These are phyloP conservation scores for Alloscopus bannaensis DNA, from an alignment of 2,888 invertebrate genomes.

Conservation along the genomic window DNA sequence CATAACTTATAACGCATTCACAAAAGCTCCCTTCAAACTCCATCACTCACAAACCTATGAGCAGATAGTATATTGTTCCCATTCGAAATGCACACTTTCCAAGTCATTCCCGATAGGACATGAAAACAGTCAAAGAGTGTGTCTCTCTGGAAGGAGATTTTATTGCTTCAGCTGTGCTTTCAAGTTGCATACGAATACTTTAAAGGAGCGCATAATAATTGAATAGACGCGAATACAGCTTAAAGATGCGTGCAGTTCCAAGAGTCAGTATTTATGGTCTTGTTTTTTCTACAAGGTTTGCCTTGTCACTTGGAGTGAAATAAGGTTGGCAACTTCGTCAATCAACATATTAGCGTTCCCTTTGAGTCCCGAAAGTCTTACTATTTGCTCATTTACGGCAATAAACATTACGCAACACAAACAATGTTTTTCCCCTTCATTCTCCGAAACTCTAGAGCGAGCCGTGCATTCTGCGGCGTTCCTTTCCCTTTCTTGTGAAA, in stretches of 20 bases:
- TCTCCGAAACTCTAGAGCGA: neutral
- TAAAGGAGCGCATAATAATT: too few relatives aligned
- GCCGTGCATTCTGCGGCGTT: neutral
- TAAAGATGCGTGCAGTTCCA: too few relatives aligned
- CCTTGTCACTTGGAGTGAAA: conserved; percentile 15
- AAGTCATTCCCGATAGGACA: too few relatives aligned
- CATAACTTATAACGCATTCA: too few relatives aligned
- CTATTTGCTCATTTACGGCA: conserved; percentile 58
- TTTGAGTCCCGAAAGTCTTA: conserved; percentile 11
- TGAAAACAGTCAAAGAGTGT: too few relatives aligned
- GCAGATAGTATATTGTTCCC: too few relatives aligned
- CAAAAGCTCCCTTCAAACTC: too few relatives aligned
- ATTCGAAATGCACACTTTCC: too few relatives aligned
- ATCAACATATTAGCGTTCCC: conserved; percentile 45
- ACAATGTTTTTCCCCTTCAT: conserved; percentile 23
- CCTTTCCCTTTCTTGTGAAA: conserved; percentile 20
- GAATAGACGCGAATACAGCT: too few relatives aligned
- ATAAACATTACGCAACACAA: conserved; percentile 62
- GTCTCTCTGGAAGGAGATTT: too few relatives aligned
- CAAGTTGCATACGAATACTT: neutral
- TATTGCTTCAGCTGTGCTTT: conserved; percentile 18
- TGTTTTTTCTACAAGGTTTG: neutral
- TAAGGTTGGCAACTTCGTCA: conserved; percentile 40
- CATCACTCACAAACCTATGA: too few relatives aligned
- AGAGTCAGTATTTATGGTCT: neutral